Conservation (phyloP, 2,888 invertebrate genomes). For the Mycogona germanica region DNA sequence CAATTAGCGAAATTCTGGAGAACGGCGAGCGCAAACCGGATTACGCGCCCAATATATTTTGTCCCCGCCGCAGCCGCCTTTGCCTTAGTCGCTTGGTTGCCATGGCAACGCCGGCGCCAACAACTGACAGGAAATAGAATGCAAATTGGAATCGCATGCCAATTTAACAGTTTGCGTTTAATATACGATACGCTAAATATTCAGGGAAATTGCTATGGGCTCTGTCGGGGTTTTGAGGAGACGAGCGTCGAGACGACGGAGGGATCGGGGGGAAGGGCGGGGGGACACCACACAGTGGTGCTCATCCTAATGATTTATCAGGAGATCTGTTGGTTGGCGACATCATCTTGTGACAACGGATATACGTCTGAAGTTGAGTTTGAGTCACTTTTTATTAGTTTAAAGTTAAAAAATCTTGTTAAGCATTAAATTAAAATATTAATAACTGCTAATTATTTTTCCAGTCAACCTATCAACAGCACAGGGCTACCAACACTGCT, state of each 20-base stretch:
- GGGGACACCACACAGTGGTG: too few species aligned
- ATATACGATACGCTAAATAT: slow-evolving; percentile 15
- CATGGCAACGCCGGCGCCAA: slow-evolving; percentile 3
- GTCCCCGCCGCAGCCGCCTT: not conserved
- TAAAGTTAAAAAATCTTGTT: too few species aligned
- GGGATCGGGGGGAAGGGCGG: not conserved
- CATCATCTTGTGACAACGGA: too few species aligned
- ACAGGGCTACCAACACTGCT: too few species aligned
- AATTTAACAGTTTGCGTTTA: slow-evolving; percentile 17
- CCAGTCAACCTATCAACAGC: too few species aligned
- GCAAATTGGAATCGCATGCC: slow-evolving; percentile 18
- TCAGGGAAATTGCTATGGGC: slow-evolving; percentile 12
- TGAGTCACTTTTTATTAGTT: too few species aligned
- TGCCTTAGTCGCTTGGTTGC: not conserved
- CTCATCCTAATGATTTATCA: too few species aligned
- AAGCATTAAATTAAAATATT: too few species aligned
- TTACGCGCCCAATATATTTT: slow-evolving; percentile 10
- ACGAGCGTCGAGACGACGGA: not conserved
- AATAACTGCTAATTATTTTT: too few species aligned
- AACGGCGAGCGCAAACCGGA: not conserved
- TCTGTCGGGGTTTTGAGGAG: slow-evolving; percentile 2
- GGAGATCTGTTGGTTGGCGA: too few species aligned
- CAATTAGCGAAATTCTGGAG: slow-evolving; percentile 14
- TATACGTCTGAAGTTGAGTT: too few species aligned
- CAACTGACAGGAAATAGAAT: slow-evolving; percentile 14